phyloP scores from a whole-genome alignment of 2,797 vertebrate species.

The Onychomys torridus region DNA sequence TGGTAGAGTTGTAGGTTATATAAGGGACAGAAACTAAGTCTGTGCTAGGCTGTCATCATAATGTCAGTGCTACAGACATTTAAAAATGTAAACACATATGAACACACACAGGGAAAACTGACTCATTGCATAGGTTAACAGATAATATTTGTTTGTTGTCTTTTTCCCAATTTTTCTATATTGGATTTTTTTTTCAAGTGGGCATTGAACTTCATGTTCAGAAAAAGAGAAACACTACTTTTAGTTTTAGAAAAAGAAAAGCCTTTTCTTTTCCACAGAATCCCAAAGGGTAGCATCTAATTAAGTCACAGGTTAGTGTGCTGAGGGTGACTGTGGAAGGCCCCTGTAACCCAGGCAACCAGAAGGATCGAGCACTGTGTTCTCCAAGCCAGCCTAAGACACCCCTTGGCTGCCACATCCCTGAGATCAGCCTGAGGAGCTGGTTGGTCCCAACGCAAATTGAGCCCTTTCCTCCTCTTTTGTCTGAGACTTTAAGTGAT shows the following conservation, averaged over 20 bases:
- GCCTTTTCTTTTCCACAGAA: background rate
- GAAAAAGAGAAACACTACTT: background rate
- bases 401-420: background rate
- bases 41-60: background rate
- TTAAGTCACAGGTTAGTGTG: background rate
- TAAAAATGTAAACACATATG: background rate
- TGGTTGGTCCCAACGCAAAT: background rate
- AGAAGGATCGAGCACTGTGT: background rate
- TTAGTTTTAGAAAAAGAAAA: conserved; percentile 31
- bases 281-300: background rate
- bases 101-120: background rate
- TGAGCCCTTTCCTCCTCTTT: background rate
- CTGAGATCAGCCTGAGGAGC: background rate
- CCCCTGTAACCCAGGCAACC: conserved; percentile 58
- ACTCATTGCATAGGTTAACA: background rate
- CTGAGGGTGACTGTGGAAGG: background rate
- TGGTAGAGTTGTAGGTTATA: background rate
- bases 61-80: background rate
- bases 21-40: background rate
- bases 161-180: background rate
- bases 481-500: background rate
- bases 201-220: background rate
- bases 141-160: background rate
- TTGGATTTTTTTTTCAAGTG: background rate
- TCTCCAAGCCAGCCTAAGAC: background rate